Conservation (phyloP, 2,797 vertebrate genomes). For the Tokudaia muenninki region DNA sequence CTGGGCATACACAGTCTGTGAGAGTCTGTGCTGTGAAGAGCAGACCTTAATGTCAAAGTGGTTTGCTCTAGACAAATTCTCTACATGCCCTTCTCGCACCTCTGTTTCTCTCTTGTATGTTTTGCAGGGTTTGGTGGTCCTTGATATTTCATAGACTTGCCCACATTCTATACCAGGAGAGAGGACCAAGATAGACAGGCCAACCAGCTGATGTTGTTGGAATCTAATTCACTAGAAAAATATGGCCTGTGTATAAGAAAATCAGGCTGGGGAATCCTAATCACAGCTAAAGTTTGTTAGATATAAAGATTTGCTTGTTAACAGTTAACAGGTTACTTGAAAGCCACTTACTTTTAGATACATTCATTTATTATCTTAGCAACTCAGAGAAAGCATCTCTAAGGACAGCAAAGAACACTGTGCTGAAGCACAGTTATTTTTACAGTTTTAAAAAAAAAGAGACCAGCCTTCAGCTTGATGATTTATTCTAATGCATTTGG, state of each 20-base stretch:
- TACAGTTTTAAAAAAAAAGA: conserved; percentile 50
- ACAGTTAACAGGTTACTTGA: conserved; percentile 50
- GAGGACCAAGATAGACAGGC: too few species aligned
- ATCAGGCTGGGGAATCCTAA: neutral
- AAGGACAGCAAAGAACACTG: conserved; percentile 61
- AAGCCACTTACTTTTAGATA: conserved; percentile 76
- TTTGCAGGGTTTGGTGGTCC: neutral
- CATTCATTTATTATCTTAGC: conserved; percentile 74
- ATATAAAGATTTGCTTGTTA: conserved; percentile 57
- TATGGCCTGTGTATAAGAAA: neutral
- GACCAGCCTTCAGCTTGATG: neutral
- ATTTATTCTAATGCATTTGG: conserved; percentile 36
- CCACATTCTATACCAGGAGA: neutral
- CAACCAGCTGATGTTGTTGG: neutral
- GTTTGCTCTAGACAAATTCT: neutral
- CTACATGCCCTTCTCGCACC: neutral
- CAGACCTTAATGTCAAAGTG: neutral
- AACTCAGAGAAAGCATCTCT: conserved; percentile 64
- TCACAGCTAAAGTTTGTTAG: conserved; percentile 26
- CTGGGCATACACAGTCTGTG: accelerated
- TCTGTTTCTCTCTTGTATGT: neutral
- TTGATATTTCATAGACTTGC: neutral
- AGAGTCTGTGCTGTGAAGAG: neutral
- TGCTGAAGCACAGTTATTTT: conserved; percentile 51
- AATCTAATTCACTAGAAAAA: neutral